Conservation (phyloP, 92 coral and sea anemone species). For the Galaxea fascicularis region DNA sequence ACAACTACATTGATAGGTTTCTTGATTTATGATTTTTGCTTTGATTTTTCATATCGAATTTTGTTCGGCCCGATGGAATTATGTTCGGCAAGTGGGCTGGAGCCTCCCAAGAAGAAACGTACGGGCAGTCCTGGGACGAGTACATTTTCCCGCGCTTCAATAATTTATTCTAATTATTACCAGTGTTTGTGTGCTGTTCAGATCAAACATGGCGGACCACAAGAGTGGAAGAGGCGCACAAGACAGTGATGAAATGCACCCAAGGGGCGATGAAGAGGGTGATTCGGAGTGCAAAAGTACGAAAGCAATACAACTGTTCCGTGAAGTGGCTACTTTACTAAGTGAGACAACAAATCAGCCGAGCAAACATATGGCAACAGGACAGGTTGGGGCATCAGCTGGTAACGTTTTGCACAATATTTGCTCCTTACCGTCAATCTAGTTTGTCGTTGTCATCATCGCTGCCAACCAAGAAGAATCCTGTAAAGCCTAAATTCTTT, state of each 20-base stretch:
- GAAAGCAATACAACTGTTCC: slow-evolving; percentile 17
- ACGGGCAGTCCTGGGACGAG: slow-evolving; percentile 20
- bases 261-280: slow-evolving; percentile 1
- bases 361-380: slow-evolving; percentile 7
- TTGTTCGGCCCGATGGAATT: too few relatives aligned
- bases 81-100: slow-evolving; percentile 31
- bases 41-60: too few relatives aligned
- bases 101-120: slow-evolving; percentile 1
- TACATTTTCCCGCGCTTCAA: not conserved
- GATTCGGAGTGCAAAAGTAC: slow-evolving; percentile 10
- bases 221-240: slow-evolving; percentile 16
- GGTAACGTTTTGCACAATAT: slow-evolving; percentile 5
- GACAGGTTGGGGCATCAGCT: slow-evolving; percentile 28
- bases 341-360: slow-evolving; percentile 1
- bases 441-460: not conserved
- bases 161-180: slow-evolving; percentile 36
- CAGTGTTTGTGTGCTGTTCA: slow-evolving; percentile 17
- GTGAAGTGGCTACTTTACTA: slow-evolving; percentile 6
- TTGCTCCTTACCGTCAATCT: slow-evolving; percentile 21
- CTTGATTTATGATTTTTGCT: too few relatives aligned
- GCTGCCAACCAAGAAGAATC: slow-evolving; percentile 8
- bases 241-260: slow-evolving; percentile 9
- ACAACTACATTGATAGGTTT: not conserved
- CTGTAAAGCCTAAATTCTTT: not conserved
- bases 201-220: slow-evolving; percentile 18